phyloP scores from a whole-genome alignment of 2,113 vertebrate genomes.

The Clupea harengus region DNA sequence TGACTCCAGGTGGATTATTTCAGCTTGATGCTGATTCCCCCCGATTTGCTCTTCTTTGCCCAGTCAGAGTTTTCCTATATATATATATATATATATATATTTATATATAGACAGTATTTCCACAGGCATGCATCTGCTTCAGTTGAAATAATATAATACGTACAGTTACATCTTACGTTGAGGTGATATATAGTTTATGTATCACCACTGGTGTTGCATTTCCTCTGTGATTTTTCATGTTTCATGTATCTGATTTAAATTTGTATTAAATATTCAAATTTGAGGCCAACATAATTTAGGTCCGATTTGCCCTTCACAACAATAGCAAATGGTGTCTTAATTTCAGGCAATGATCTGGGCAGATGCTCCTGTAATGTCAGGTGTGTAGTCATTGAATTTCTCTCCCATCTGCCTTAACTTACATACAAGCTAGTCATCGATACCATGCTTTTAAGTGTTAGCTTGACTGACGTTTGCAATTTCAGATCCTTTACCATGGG shows the following conservation, averaged over 20 bases:
- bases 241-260: not conserved
- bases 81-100: not conserved
- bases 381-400: no score
- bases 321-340: not conserved
- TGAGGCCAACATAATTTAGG: not conserved
- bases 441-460: no score
- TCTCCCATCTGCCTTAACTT: no score
- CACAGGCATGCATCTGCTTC: no score
- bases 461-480: no score
- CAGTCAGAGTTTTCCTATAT: no score
- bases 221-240: not conserved
- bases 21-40: not conserved
- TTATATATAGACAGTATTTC: not conserved
- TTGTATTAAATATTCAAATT: not conserved
- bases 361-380: no score
- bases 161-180: not conserved
- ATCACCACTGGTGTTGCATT: not conserved
- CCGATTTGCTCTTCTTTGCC: not conserved
- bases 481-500: no score
- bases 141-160: no score
- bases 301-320: not conserved
- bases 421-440: no score
- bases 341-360: not conserved
- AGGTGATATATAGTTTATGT: not conserved
- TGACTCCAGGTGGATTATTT: not conserved